phyloP scores from a whole-genome alignment of 2,113 vertebrate genomes.

The Gorsachius goisagi region DNA sequence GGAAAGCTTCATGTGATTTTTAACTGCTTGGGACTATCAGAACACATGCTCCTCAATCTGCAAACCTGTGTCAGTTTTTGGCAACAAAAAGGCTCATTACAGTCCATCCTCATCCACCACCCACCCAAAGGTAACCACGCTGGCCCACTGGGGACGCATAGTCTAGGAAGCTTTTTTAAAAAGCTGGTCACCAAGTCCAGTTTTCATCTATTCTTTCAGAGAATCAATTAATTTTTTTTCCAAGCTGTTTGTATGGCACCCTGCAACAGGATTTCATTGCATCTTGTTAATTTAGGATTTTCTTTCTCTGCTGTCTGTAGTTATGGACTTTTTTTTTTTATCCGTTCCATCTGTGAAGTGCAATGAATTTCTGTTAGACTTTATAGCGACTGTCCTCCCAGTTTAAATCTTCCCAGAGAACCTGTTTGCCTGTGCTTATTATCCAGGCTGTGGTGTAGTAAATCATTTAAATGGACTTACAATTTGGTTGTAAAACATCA shows the following conservation, averaged over 20 bases:
- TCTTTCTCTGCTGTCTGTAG: slow-evolving; percentile 15
- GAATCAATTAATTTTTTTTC: neutral
- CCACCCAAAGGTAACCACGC: neutral
- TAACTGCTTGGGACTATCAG: neutral
- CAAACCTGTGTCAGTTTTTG: neutral
- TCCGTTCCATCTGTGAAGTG: slow-evolving; percentile 62
- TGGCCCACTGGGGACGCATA: neutral
- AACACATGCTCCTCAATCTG: neutral
- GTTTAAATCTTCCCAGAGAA: slow-evolving; percentile 70
- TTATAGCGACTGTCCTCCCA: slow-evolving; percentile 62
- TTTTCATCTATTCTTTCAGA: neutral
- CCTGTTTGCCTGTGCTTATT: slow-evolving; percentile 65
- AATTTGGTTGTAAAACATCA: slow-evolving; percentile 26
- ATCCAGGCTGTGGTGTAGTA: slow-evolving; percentile 32
- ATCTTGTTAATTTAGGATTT: slow-evolving; percentile 56
- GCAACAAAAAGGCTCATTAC: neutral
- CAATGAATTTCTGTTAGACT: slow-evolving; percentile 72
- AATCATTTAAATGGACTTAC: slow-evolving; percentile 56
- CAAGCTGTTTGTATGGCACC: neutral
- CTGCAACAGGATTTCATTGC: slow-evolving; percentile 1
- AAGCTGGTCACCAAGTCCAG: neutral
- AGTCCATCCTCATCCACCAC: neutral
- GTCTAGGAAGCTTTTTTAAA: neutral
- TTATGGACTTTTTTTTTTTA: slow-evolving; percentile 27
- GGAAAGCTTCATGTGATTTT: neutral